Conservation (phyloP, 2,888 invertebrate genomes). For the Encarsia formosa region DNA sequence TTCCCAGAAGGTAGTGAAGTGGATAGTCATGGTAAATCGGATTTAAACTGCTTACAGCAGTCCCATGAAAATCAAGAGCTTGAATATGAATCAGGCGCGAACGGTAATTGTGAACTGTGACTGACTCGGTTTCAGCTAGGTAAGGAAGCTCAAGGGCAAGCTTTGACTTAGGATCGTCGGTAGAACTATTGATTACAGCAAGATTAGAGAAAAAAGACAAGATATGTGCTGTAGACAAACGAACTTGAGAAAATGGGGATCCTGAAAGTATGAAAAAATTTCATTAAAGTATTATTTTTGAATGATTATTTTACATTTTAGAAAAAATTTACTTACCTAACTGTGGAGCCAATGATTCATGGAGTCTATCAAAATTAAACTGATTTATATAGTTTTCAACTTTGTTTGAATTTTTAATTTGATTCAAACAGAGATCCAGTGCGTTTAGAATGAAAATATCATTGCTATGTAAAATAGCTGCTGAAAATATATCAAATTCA, state of each 20-base stretch:
- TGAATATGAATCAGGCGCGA: conserved; percentile 71
- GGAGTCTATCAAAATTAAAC: conserved; percentile 34
- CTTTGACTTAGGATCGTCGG: conserved; percentile 40
- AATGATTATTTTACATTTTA: neutral
- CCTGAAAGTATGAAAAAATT: conserved; percentile 13
- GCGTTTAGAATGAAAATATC: conserved; percentile 37
- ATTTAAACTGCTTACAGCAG: conserved; percentile 52
- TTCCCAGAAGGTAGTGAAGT: conserved; percentile 75
- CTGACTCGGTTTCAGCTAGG: conserved; percentile 66
- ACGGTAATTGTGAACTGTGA: conserved; percentile 75
- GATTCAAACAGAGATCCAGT: conserved; percentile 39
- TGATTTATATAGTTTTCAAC: conserved; percentile 34
- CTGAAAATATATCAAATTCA: conserved; percentile 31
- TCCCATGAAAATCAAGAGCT: conserved; percentile 59
- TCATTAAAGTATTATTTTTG: neutral
- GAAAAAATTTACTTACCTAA: conserved; percentile 25
- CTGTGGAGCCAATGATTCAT: conserved; percentile 32
- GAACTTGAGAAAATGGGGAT: conserved; percentile 52
- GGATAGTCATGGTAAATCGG: conserved; percentile 63
- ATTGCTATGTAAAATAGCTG: conserved; percentile 33
- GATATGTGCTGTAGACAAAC: conserved; percentile 70
- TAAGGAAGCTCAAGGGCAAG: conserved; percentile 45
- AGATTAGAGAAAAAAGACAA: conserved; percentile 65
- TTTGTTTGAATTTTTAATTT: conserved; percentile 31
- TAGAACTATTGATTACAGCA: conserved; percentile 52